A percentile compares a stretch with the other conserved stretches of the same genome.
Conservation (phyloP, 1,140 invertebrate species). For the Pseudomyrmex gracilis region DNA sequence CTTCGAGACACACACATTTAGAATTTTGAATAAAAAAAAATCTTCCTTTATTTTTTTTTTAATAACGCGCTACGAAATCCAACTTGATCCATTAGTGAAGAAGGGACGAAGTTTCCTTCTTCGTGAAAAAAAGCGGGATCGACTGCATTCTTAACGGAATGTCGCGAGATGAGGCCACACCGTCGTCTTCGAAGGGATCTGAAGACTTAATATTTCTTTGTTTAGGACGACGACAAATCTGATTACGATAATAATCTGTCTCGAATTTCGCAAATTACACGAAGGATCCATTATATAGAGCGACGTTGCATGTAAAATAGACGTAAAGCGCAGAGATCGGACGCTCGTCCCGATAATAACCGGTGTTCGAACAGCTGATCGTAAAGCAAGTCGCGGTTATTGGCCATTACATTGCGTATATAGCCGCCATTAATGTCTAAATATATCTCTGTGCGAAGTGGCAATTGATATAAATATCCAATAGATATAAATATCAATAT, state of each 20-base stretch:
- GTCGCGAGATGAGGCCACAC: constrained; percentile 52
- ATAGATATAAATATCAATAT: background rate
- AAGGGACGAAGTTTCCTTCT: background rate
- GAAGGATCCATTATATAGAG: background rate
- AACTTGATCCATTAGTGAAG: background rate
- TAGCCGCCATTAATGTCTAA: background rate
- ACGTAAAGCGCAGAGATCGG: background rate
- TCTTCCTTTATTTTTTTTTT: background rate
- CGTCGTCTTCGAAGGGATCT: constrained; percentile 31
- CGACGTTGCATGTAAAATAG: constrained; percentile 4
- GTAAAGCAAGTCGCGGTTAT: background rate
- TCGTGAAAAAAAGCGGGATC: background rate
- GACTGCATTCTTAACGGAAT: constrained; percentile 11
- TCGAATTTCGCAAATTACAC: constrained; percentile 35
- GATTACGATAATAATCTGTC: constrained; percentile 44
- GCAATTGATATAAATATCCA: background rate
- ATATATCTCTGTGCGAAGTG: background rate
- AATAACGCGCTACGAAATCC: too few relatives aligned
- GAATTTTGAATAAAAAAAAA: too few relatives aligned
- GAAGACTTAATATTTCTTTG: background rate
- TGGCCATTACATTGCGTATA: too few relatives aligned
- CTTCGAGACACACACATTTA: too few relatives aligned
- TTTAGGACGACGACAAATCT: constrained; percentile 45
- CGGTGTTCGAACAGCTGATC: background rate
- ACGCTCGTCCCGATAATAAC: background rate